Evolutionary conservation across 92 coral and sea anemone genomes (phyloP).

Genomic region (Zoanthus gigantus): DNA sequence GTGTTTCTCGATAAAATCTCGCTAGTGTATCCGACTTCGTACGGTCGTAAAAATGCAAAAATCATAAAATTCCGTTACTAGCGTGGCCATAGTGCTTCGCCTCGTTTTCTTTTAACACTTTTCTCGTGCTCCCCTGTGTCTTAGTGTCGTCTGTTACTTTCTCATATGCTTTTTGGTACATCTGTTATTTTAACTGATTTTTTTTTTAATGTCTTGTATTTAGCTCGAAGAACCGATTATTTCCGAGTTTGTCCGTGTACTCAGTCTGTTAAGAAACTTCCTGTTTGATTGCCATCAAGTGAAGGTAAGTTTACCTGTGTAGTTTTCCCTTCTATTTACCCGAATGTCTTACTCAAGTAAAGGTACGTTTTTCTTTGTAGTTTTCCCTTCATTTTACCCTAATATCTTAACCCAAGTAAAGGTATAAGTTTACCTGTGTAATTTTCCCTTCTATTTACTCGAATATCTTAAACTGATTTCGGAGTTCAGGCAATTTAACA

Average conservation of each 20-base stretch:
- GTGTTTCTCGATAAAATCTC: too few relatives aligned
- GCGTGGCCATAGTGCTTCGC: too few relatives aligned
- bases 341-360: constrained; percentile 53
- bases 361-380: constrained; percentile 54
- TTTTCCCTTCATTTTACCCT: neutral
- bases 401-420: constrained; percentile 62
- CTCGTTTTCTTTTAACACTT: neutral
- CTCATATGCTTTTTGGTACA: neutral
- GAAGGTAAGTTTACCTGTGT: constrained; percentile 63
- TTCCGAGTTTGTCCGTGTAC: constrained; percentile 64
- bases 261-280: constrained; percentile 83
- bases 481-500: too few relatives aligned
- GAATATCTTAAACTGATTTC: neutral
- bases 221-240: constrained; percentile 83
- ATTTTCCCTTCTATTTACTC: neutral
- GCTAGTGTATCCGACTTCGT: too few relatives aligned
- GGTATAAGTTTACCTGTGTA: constrained; percentile 44
- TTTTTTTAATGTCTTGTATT: neutral
- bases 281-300: constrained; percentile 67
- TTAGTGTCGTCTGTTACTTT: neutral
- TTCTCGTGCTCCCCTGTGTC: too few relatives aligned
- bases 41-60: too few relatives aligned
- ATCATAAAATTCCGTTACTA: too few relatives aligned
- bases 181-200: neutral
- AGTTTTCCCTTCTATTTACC: neutral